Conservation (phyloP, 2,888 invertebrate species). For the Steinernema scapterisci region DNA sequence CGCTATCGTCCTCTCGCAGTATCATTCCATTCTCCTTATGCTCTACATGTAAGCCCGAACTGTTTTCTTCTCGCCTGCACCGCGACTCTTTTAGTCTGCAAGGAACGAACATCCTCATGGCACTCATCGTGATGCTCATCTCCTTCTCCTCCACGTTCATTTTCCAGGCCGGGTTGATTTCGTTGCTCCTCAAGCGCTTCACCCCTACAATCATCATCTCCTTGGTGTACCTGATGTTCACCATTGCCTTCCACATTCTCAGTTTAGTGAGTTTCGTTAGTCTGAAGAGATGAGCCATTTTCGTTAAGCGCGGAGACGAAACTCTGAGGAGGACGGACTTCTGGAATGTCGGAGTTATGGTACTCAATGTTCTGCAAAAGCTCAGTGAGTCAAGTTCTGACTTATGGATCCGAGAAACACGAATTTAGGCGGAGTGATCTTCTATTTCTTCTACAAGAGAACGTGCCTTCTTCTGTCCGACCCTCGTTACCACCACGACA, state of each 20-base stretch:
- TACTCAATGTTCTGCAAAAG: neutral
- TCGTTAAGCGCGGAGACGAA: neutral
- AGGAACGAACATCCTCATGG: conserved; percentile 19
- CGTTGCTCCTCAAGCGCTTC: conserved; percentile 3
- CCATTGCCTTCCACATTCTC: conserved; percentile 26
- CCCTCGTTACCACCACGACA: conserved; percentile 86
- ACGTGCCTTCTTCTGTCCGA: conserved; percentile 84
- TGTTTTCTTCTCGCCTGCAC: neutral
- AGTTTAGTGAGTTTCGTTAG: conserved; percentile 10
- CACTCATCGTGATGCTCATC: conserved; percentile 13
- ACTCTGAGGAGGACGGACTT: neutral
- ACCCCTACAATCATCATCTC: conserved; percentile 5
- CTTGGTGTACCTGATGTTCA: conserved; percentile 9
- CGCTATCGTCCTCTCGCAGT: neutral
- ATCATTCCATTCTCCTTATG: conserved; percentile 17
- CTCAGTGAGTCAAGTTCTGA: neutral
- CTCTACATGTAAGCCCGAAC: conserved; percentile 11
- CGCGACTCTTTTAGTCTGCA: conserved; percentile 13
- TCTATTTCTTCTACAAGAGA: conserved; percentile 88
- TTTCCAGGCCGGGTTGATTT: conserved; percentile 30
- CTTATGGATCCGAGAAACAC: neutral
- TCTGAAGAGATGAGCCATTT: neutral
- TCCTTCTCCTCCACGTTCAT: conserved; percentile 30
- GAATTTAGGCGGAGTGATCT: conserved; percentile 79
- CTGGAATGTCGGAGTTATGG: neutral